Evolutionary conservation across 2,113 vertebrate genomes (phyloP), one percentile per base, ranked within the genome.

Genomic region (Merops nubicus): DNA sequence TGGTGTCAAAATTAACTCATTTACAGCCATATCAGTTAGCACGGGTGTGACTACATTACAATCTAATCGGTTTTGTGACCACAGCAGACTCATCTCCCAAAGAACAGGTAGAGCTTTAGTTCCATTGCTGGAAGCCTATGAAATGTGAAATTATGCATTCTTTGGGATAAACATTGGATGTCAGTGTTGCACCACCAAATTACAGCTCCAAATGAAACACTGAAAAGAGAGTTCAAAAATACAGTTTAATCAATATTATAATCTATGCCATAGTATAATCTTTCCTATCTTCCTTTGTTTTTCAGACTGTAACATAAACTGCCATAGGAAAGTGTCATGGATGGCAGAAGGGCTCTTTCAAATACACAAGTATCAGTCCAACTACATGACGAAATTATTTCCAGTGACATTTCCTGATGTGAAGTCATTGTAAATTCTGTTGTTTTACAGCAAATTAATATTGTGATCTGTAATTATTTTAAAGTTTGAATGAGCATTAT

Each of bases 141-240:
- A 81, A 78, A 94, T n/a, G n/a, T 63, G 67, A 70, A 84, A 64
- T 53, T 26, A 40, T 86, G 97, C 95, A 91, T 78, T 97, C 70
- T 86, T 90, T 69, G 36, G 18, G 64, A 93, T 53, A 74, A 94
- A 79, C 76, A 78, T 65, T 94, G 94, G 89, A 93, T 91, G 89
- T 93, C 88, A 97, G 89, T 89, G 90, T 97, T 97, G 97, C 82
- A 97, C 96, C 88, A 92, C 36, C 59, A 86, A 96, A 97, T 42
- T 62, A 42, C 38, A 91, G 65, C 51, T 96, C 80, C 56, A 62
- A 81, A n/a, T 29, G 68, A 75, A 93, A 60, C 50, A 51, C 22
- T 23, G 64, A 63, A 79, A 68, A 47, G 38, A 38, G 33, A 64
- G n/a, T 33, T 78, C 45, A 47, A 16, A 18, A 16, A 18, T 47